These are phyloP conservation scores for Ischnus inquisitorius DNA, from an alignment of 2,888 invertebrate genomes.

Conservation along the genomic window DNA sequence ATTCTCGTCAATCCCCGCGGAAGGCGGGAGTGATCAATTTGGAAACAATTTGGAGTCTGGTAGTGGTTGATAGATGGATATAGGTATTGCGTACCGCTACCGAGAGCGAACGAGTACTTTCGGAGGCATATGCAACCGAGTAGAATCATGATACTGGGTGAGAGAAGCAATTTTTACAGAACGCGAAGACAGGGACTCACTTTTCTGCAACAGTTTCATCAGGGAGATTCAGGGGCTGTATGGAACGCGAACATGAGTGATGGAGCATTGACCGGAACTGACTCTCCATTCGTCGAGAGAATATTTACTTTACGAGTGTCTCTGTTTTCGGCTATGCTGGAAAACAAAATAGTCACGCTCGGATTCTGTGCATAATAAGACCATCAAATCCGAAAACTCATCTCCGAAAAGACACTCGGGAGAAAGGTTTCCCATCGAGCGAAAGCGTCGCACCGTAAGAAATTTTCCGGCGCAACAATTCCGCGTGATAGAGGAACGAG, in stretches of 20 bases:
- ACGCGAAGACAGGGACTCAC: neutral
- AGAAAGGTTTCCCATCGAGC: constrained; percentile 19
- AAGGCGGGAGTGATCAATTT: constrained; percentile 55
- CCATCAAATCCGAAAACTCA: constrained; percentile 63
- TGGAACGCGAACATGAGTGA: neutral
- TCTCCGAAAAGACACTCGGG: constrained; percentile 35
- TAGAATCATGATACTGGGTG: neutral
- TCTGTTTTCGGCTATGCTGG: neutral
- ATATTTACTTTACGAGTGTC: constrained; percentile 6
- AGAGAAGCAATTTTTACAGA: neutral
- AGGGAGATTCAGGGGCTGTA: neutral
- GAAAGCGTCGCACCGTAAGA: neutral
- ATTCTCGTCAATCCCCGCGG: constrained; percentile 56
- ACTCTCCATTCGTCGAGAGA: neutral
- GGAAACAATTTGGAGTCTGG: constrained; percentile 51
- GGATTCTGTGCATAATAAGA: constrained; percentile 55
- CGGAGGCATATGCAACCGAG: constrained; percentile 24
- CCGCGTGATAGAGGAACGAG: neutral
- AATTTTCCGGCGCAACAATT: neutral
- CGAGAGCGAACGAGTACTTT: constrained; percentile 18
- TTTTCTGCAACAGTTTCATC: neutral
- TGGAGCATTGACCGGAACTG: constrained; percentile 25
- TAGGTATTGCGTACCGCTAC: constrained; percentile 39
- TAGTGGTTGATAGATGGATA: constrained; percentile 21
- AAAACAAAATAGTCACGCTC: constrained; percentile 52